Base-by-base conservation (phyloP, 2,797 vertebrate genomes). In the Cyclura pinguis region DNA sequence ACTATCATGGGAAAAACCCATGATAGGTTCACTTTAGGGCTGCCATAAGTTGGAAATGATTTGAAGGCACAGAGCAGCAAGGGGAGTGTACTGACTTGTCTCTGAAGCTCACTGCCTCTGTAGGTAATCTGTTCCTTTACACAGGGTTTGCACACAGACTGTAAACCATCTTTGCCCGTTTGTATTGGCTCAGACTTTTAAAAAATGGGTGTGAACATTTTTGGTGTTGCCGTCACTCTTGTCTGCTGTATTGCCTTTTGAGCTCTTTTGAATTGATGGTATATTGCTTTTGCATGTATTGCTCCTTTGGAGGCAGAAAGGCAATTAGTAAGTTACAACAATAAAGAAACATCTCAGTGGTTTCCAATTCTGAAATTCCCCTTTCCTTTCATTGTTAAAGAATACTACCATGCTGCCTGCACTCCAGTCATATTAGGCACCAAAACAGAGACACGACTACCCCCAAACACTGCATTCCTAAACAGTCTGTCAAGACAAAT, bases 401-500 rank as follows among this genome's bases (percentile, higher is more conserved):
- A 42, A 22, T 32, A 76, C 62, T 74, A 73, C 85, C 59, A 86
- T 38, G 50, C 50, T 57, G 12, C 24, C 8, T 57, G 85, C 73
- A 42, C 57, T 59, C 85, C 42, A 32, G 62, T 86, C 85, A 42
- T 73, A 73, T 86, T 32, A 76, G 85, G 38, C 73, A 87, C 72
- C 73, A 62, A 77, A 85, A 85, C 64, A 73, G 67, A 72, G 64
- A 52, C 67, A 73, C 27, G 76, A 67, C 80, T 80, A 67, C 76
- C 32, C 42, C 42, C 42, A 69, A 87, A 80, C 38, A 35, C 62
- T 80, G 86, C 29, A 50, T 87, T 80, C 77, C 42, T 50, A 50
- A 87, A 67, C 59, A 1, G 29, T 35, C 76, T 87, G 86, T 69
- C 86, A 87, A 16, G 59, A 77, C 59, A 67, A 32, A 87, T 87